phyloP scores from a whole-genome alignment of 2,888 invertebrate species.

The Nomada fabriciana region DNA sequence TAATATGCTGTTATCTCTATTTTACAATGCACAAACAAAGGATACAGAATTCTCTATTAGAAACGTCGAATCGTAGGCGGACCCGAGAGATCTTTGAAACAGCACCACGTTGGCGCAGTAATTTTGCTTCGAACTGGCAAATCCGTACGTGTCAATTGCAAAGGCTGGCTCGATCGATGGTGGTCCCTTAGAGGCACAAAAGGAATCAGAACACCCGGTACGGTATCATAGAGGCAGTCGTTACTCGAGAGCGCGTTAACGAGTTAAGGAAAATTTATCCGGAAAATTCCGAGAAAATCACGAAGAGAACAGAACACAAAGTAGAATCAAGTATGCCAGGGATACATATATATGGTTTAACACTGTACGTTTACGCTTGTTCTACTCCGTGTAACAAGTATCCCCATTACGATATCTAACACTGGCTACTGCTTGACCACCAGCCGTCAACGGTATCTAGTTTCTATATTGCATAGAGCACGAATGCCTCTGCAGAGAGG shows the following conservation, averaged over 20 bases:
- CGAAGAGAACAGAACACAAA: not conserved
- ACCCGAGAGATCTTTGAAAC: slow-evolving; percentile 13
- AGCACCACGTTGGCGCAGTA: slow-evolving; percentile 16
- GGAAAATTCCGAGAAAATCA: slow-evolving; percentile 36
- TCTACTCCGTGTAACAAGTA: slow-evolving; percentile 48
- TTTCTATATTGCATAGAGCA: slow-evolving; percentile 65
- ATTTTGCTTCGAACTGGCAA: slow-evolving; percentile 26
- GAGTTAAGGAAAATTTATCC: slow-evolving; percentile 55
- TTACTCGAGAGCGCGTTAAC: slow-evolving; percentile 49
- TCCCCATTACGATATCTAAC: slow-evolving; percentile 70
- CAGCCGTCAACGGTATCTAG: slow-evolving; percentile 75
- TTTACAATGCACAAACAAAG: no score
- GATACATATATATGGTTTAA: slow-evolving; percentile 32
- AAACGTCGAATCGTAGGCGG: slow-evolving; percentile 16
- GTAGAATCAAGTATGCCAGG: not conserved
- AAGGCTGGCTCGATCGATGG: slow-evolving; percentile 36
- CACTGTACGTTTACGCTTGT: slow-evolving; percentile 49
- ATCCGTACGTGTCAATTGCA: slow-evolving; percentile 57
- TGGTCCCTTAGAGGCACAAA: slow-evolving; percentile 39
- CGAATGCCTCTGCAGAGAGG: slow-evolving; percentile 13
- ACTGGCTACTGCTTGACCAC: slow-evolving; percentile 56
- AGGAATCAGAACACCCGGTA: slow-evolving; percentile 16
- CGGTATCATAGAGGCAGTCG: slow-evolving; percentile 48
- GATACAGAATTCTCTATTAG: slow-evolving; percentile 12
- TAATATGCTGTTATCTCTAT: not conserved